Conservation (phyloP, 2,797 vertebrate species). For the Thamnophis elegans region DNA sequence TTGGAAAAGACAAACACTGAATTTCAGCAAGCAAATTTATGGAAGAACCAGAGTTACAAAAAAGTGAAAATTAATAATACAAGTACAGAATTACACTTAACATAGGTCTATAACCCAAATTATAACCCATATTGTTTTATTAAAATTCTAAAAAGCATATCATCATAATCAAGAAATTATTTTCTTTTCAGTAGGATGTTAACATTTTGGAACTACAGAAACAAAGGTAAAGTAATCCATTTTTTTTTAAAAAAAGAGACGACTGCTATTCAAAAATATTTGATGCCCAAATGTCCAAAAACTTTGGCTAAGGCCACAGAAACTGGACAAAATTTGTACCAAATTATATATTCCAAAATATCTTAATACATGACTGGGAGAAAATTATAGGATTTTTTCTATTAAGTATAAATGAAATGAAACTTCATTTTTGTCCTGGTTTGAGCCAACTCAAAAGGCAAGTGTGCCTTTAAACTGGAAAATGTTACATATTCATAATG, state of each 20-base stretch:
- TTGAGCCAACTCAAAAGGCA: background rate
- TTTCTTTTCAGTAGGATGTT: background rate
- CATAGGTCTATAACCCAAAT: slow-evolving; percentile 15
- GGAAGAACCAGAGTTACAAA: background rate
- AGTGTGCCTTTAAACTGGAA: background rate
- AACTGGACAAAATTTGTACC: background rate
- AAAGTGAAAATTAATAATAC: background rate
- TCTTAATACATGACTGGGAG: background rate
- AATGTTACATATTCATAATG: background rate
- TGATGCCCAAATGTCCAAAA: background rate
- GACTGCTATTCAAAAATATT: background rate
- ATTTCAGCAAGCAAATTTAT: slow-evolving; percentile 9
- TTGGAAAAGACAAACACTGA: background rate
- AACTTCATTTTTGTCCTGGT: background rate
- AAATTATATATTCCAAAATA: background rate
- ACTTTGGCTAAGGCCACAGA: background rate
- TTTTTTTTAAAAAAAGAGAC: background rate
- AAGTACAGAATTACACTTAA: background rate
- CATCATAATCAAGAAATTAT: background rate
- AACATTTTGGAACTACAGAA: background rate
- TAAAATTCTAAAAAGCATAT: accelerated
- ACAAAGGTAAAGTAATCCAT: background rate
- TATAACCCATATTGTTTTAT: background rate
- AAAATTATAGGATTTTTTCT: background rate
- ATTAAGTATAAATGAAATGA: background rate